Conservation (phyloP, 2,797 vertebrate species). For the Malacoctenus gilli region DNA sequence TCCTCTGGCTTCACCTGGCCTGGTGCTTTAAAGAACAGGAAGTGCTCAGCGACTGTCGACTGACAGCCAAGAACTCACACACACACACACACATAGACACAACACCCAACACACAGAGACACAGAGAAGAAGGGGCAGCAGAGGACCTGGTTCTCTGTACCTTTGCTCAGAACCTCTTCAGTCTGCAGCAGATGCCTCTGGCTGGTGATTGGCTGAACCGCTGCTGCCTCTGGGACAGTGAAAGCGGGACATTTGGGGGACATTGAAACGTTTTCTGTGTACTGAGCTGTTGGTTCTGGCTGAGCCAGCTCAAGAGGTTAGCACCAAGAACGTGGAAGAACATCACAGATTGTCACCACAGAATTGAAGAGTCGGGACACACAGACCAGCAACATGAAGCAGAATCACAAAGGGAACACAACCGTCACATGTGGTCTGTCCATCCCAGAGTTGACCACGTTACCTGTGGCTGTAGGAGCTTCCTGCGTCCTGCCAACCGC, state of each 20-base stretch:
- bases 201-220: conserved; percentile 23
- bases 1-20: conserved; percentile 40
- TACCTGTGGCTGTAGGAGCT: conserved; percentile 82
- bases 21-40: conserved; percentile 52
- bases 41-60: no score
- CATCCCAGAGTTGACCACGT: neutral
- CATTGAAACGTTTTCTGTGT: no score
- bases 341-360: no score
- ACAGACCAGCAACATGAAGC: neutral
- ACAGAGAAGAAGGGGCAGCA: conserved; percentile 2
- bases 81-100: conserved; percentile 13
- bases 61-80: neutral
- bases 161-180: conserved; percentile 26
- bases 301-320: no score
- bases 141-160: conserved; percentile 16
- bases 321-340: no score
- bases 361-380: no score
- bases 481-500: conserved; percentile 65
- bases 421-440: no score
- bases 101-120: neutral
- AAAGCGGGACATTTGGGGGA: no score
- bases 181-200: conserved; percentile 17
- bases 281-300: neutral
- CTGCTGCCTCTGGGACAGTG: conserved; percentile 18
- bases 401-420: conserved; percentile 26